phyloP scores from a whole-genome alignment of 2,113 vertebrate species.

The Epinephelus cyanopodus region DNA sequence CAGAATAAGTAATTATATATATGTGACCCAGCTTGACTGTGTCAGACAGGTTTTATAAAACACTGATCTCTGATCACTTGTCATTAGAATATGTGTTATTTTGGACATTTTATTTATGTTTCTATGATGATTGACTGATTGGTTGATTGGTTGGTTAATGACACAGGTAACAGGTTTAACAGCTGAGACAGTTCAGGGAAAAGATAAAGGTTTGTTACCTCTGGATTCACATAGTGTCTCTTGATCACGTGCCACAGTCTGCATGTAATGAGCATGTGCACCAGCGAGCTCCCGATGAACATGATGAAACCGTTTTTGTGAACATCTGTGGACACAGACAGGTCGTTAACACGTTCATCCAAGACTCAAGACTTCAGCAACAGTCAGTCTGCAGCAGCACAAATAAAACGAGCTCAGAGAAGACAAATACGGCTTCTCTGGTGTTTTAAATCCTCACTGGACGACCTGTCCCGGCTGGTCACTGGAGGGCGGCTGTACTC shows the following conservation, averaged over 20 bases:
- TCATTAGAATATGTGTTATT: too few species aligned
- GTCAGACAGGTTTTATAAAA: too few species aligned
- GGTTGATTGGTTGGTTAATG: too few species aligned
- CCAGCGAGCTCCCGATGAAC: conserved; percentile 88
- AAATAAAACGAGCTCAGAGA: too few species aligned
- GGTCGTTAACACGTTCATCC: not conserved
- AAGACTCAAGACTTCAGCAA: not conserved
- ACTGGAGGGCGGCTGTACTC: conserved; percentile 54
- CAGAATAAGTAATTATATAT: too few species aligned
- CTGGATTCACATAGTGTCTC: conserved; percentile 86
- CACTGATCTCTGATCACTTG: too few species aligned
- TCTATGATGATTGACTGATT: too few species aligned
- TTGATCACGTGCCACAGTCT: conserved; percentile 90
- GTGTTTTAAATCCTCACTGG: too few species aligned
- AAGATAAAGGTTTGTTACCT: conserved; percentile 83
- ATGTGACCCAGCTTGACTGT: too few species aligned
- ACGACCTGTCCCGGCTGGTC: not conserved
- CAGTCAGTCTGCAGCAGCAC: too few species aligned
- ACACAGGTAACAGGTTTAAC: not conserved
- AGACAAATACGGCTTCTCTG: too few species aligned
- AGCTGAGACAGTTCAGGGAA: not conserved
- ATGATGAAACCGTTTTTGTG: conserved; percentile 91
- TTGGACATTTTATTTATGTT: too few species aligned
- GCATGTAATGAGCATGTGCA: conserved; percentile 94
- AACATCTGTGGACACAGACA: conserved; percentile 83